Conservation (phyloP, 2,797 vertebrate genomes). For the Crocidura indochinensis region DNA sequence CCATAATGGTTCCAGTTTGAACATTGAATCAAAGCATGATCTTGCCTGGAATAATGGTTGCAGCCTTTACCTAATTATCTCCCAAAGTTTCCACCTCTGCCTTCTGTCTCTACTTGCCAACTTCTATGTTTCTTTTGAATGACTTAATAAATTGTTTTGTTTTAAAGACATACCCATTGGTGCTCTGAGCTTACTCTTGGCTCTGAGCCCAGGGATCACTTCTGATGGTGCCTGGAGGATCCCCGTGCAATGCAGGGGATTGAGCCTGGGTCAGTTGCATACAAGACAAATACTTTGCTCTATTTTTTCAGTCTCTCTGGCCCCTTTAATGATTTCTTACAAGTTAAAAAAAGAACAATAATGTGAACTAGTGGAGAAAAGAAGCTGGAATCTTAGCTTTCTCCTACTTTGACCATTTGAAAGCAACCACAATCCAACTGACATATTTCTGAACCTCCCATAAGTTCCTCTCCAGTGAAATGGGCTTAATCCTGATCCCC, state of each 20-base stretch:
- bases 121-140: not conserved
- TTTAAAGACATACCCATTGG: no score
- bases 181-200: no score
- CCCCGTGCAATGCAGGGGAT: no score
- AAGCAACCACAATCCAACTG: not conserved
- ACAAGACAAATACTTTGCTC: no score
- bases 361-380: not conserved
- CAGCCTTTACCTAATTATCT: not conserved
- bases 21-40: not conserved
- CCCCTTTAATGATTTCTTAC: not conserved
- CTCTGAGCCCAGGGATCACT: no score
- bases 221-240: no score
- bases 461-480: not conserved
- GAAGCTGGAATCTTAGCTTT: slow-evolving; percentile 1
- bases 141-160: no score
- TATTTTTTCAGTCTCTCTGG: no score
- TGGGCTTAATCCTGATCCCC: not conserved
- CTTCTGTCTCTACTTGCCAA: not conserved
- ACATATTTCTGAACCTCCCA: not conserved
- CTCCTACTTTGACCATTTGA: not conserved
- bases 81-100: slow-evolving; percentile 7
- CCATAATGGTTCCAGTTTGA: not conserved
- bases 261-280: no score
- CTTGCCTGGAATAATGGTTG: not conserved
- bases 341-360: not conserved